These are phyloP conservation scores for Phytoseiulus persimilis DNA, from an alignment of 2,888 invertebrate species.

Conservation along the genomic window DNA sequence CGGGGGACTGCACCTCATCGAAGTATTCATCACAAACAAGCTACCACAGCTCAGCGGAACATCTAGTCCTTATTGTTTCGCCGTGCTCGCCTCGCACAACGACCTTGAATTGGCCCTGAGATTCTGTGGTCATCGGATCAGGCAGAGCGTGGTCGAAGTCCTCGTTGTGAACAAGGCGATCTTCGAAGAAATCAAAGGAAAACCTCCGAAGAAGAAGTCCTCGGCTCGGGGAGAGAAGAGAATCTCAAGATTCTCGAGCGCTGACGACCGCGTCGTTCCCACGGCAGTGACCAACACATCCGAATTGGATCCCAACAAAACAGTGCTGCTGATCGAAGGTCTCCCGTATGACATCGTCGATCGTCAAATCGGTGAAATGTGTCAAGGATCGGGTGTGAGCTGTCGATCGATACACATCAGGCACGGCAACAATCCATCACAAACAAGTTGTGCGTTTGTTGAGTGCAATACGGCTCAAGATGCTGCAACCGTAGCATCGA, in stretches of 20 bases:
- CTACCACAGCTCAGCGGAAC: background rate
- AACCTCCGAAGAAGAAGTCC: background rate
- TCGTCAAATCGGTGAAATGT: conserved; percentile 23
- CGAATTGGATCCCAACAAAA: conserved; percentile 8
- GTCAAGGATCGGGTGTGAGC: conserved; percentile 9
- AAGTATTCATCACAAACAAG: conserved; percentile 24
- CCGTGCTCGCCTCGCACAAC: background rate
- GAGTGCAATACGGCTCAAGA: conserved; percentile 22
- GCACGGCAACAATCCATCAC: conserved; percentile 24
- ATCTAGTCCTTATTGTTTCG: conserved; percentile 9
- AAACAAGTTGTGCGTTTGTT: conserved; percentile 26
- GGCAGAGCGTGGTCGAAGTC: conserved; percentile 8
- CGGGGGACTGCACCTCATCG: conserved; percentile 21
- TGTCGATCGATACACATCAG: conserved; percentile 15
- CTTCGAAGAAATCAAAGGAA: background rate
- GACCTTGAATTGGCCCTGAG: conserved; percentile 8
- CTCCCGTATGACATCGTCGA: conserved; percentile 13
- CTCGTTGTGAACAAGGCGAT: conserved; percentile 16
- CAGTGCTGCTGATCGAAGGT: conserved; percentile 32
- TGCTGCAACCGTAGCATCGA: conserved; percentile 10
- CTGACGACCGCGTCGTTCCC: background rate
- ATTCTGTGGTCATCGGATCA: conserved; percentile 16
- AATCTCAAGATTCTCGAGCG: conserved; percentile 12
- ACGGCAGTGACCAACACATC: background rate
- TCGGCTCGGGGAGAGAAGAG: background rate